Evolutionary conservation across 2,113 vertebrate species (phyloP), one percentile per base, ranked within the genome.

Genomic region (Eublepharis macularius): DNA sequence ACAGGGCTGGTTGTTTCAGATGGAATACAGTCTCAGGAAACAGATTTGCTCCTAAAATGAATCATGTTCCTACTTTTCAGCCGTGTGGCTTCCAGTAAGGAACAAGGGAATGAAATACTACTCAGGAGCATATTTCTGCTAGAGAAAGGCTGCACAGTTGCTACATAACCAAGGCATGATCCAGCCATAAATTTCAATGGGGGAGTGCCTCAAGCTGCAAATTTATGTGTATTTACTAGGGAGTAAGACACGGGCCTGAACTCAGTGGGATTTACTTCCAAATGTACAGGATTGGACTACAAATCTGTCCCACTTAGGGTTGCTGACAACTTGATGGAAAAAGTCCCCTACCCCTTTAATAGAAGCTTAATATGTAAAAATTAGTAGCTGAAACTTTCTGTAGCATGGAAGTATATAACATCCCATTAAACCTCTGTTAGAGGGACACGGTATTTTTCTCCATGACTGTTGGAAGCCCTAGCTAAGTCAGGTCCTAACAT

Each of bases 31-130:
- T 85, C 57, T 39, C 68, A 51, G 81, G 85, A 83, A 84, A 60
- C 72, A 70, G 72, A 77, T 45, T 69, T 76, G 76, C n/a, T 1
- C 0, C n/a, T 21, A 7, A 83, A 76, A 76, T 57, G 88, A 83
- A 54, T 85, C 91, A 81, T 85, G 88, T 88, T 68, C 60, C 83
- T 69, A 41, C 57, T 68, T 88, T 88, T 80, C 73, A 32, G 34
- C 72, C 87, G 49, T 88, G 54, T 7, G 16, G 70, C n/a, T 87
- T 2, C 2, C 66, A 79, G 75, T 76, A 84, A 54, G 69, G 45
- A 39, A 51, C 29, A 41, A 1, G 3, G 80, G 87, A n/a, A 89
- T 89, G 43, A 54, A 69, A 34, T 2, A 6, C 4, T 26, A 8
- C 0, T 13, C 39, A 49, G 41, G 13, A 4, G 1, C 19, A 0